Base-by-base conservation (phyloP, 2,797 vertebrate genomes). In the Hydrophis major region DNA sequence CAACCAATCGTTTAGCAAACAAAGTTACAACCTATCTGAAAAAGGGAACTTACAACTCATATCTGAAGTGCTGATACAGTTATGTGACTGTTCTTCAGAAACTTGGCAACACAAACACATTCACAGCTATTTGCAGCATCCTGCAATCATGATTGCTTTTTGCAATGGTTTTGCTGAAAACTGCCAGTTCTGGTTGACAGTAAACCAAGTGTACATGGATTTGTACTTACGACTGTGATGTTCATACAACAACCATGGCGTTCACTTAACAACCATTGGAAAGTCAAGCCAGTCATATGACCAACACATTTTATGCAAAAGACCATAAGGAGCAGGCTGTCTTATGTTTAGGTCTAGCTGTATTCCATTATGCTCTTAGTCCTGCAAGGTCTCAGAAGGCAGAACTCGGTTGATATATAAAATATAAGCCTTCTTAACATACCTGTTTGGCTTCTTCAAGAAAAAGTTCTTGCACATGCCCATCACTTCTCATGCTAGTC, bases 401-500 rank as follows among this genome's bases (percentile, higher is more conserved):
- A 93, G 61, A 28, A 93, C 32, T 87, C 27, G 57, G 50, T 5
- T 88, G 50, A 1, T 55, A 86, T 63, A 74, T 53, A 86, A 69
- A 47, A 91, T 20, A 27, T 47, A 0, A 0, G 1, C 2, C 6
- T 32, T 20, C 61, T 60, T 6, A 1, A 53, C 96, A 69, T 97
- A 99, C 99, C 98, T 99, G 98, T 98, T 99, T 98, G 90, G 98
- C 99, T 93, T 99, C 98, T 95, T 99, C 99, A 0, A 99, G 99
- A 97, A 99, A 99, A 95, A 99, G 98, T 91, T 99, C 99, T 13
- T 98, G 98, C 87, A 99, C 97, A 0, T 96, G 97, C 1, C 97
- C 92, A 90, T 88, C 95, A 6, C 89, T 95, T 8, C 92, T 95
- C 91, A 92, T 69, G 53, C 87, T 94, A 37, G 89, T 86, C 1